These are phyloP conservation scores for Lycocorax pyrrhopterus DNA, from an alignment of 2,113 vertebrate genomes.

Conservation along the genomic window DNA sequence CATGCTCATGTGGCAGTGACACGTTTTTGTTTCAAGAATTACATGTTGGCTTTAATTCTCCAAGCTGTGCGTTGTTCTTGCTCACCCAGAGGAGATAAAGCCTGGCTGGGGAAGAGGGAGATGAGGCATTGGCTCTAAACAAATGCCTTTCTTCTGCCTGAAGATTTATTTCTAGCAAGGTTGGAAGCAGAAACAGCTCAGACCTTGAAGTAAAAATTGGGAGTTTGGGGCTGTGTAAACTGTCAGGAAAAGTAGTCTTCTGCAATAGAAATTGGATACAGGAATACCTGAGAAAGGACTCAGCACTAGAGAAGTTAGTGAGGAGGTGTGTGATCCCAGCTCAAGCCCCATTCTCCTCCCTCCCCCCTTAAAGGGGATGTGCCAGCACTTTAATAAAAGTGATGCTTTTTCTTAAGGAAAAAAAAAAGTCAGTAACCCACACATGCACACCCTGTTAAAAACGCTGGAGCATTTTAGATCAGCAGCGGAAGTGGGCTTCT, in stretches of 20 bases:
- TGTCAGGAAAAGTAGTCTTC: not conserved
- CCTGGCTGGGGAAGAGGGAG: not conserved
- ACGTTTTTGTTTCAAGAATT: not conserved
- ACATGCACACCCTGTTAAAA: not conserved
- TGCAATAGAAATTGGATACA: not conserved
- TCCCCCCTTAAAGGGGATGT: not conserved
- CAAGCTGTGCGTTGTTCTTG: not conserved
- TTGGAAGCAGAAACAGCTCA: not conserved
- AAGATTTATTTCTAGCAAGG: not conserved
- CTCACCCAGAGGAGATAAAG: not conserved
- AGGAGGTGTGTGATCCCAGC: not conserved
- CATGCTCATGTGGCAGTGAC: fast-evolving
- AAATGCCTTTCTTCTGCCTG: not conserved
- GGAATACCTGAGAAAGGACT: not conserved
- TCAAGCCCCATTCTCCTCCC: not conserved
- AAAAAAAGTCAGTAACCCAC: not conserved
- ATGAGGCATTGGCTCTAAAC: not conserved
- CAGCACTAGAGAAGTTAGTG: not conserved
- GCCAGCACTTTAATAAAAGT: not conserved
- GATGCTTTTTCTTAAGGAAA: not conserved
- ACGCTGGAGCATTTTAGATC: not conserved
- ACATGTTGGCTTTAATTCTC: not conserved
- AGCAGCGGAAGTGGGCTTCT: not conserved
- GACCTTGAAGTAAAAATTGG: not conserved
- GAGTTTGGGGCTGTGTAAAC: not conserved